Percentiles rank a stretch among this genome's conserved stretches.
These are phyloP conservation scores for Scalopus aquaticus DNA, from an alignment of 2,113 vertebrate genomes.

Conservation along the genomic window DNA sequence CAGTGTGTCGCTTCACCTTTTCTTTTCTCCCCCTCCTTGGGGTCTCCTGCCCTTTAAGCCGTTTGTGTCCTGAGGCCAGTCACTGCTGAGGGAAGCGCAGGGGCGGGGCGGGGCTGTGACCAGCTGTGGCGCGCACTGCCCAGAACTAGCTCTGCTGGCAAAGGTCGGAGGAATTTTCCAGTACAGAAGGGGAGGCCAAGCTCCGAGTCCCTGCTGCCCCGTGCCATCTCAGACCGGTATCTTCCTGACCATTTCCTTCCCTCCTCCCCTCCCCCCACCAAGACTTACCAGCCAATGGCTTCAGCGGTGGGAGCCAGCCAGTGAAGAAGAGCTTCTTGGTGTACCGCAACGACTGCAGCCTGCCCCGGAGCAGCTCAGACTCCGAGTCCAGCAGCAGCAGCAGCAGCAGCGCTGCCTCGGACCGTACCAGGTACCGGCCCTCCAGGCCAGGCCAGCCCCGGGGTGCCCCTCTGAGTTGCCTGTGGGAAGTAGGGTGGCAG, in stretches of 20 bases:
- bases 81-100: slow-evolving; percentile 31
- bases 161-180: slow-evolving; percentile 12
- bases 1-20: slow-evolving; percentile 63
- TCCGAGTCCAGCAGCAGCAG: slow-evolving; percentile 98
- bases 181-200: slow-evolving; percentile 15
- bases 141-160: slow-evolving; percentile 31
- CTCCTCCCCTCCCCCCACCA: slow-evolving; percentile 51
- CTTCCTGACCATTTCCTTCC: slow-evolving; percentile 67
- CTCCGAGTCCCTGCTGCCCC: background rate
- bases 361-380: slow-evolving; percentile 97
- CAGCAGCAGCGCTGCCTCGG: slow-evolving; percentile 98
- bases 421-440: slow-evolving; percentile 93
- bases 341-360: slow-evolving; percentile 95
- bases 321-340: slow-evolving; percentile 98
- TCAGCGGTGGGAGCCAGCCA: slow-evolving; percentile 94
- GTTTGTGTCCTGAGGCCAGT: slow-evolving; percentile 48
- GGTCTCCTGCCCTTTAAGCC: slow-evolving; percentile 59
- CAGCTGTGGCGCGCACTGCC: background rate
- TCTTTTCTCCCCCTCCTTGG: slow-evolving; percentile 64
- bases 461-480: background rate
- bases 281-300: slow-evolving; percentile 96
- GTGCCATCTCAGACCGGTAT: background rate
- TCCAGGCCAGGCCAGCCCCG: background rate
- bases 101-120: slow-evolving; percentile 24
- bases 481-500: background rate